Base-by-base conservation (phyloP, 2,113 vertebrate genomes). In the Haliaeetus leucogaster region DNA sequence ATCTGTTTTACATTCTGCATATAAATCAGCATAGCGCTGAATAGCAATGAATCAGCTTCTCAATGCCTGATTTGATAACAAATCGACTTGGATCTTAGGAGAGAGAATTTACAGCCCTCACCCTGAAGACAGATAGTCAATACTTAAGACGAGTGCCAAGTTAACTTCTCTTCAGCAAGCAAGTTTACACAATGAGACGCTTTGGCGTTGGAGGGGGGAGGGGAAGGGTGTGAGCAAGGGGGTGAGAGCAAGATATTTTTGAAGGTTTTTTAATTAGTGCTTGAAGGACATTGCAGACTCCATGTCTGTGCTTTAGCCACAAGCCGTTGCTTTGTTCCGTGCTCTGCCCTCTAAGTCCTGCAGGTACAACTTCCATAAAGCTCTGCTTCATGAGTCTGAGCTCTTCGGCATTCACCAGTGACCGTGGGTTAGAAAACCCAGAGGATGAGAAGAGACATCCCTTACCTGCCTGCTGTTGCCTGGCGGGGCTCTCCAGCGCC, bases 1-100 rank as follows among this genome's bases (percentile, higher is more conserved):
- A 99, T 99, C 99, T 99, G 99, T 99, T 99, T 99, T 99, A 99
- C 99, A 99, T 99, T 99, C 99, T 99, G 99, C 99, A 99, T 99
- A 99, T 99, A 99, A 99, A 99, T 99, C 99, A 99, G 99, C 98
- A 98, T 98, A 98, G 98, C 98, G 98, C 99, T 99, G 99, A 99
- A 99, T 99, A 99, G 99, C 99, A 99, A 99, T 99, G 99, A 99
- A 99, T 99, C 99, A 99, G 99, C 98, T 97, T 98, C 98, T 98
- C 98, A 99, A 99, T 99, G 99, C 99, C 99, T 99, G 99, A 99
- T 99, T 99, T 99, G 99, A 99, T 99, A 99, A 99, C 99, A 99
- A 99, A 99, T 99, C 98, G 99, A 99, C 99, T 99, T 98, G 98
- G 99, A 99, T 99, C 99, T 99, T 98, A 98, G 99, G 98, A 99